Conservation (phyloP, 2,113 vertebrate species). For the Oncorhynchus tshawytscha region DNA sequence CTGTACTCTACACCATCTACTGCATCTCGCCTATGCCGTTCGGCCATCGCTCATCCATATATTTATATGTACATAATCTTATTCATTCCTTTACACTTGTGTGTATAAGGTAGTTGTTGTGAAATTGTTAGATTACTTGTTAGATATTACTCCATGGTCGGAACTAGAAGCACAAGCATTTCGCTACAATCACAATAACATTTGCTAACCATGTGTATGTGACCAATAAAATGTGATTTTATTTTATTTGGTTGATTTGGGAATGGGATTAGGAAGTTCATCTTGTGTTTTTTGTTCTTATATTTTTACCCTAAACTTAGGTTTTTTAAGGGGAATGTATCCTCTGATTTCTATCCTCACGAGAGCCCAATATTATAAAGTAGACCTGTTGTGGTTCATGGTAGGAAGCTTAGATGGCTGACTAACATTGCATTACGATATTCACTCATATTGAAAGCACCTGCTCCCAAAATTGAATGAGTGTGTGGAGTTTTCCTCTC, state of each 20-base stretch:
- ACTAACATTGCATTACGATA: slow-evolving; percentile 56
- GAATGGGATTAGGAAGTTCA: not conserved
- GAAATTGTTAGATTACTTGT: too few relatives aligned
- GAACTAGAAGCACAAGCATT: too few relatives aligned
- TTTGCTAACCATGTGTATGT: too few relatives aligned
- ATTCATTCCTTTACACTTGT: too few relatives aligned
- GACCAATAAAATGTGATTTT: too few relatives aligned
- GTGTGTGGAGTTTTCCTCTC: slow-evolving; percentile 45
- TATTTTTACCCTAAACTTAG: not conserved
- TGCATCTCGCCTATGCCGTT: too few relatives aligned
- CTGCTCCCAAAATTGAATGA: slow-evolving; percentile 69
- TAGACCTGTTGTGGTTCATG: not conserved
- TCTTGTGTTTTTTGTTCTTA: not conserved
- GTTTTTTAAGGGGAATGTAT: not conserved
- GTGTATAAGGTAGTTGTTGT: too few relatives aligned
- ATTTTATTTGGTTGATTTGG: not conserved
- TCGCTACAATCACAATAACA: too few relatives aligned
- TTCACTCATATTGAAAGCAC: slow-evolving; percentile 60
- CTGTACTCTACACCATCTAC: too few relatives aligned
- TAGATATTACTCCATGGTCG: too few relatives aligned
- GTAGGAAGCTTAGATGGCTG: slow-evolving; percentile 37
- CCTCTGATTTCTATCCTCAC: not conserved
- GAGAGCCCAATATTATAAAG: not conserved
- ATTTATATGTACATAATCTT: too few relatives aligned
- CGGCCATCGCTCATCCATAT: too few relatives aligned